A percentile compares a stretch with the other conserved stretches of the same genome.
Conservation (phyloP, 1,140 invertebrate species). For the Belonocnema kinseyi region DNA sequence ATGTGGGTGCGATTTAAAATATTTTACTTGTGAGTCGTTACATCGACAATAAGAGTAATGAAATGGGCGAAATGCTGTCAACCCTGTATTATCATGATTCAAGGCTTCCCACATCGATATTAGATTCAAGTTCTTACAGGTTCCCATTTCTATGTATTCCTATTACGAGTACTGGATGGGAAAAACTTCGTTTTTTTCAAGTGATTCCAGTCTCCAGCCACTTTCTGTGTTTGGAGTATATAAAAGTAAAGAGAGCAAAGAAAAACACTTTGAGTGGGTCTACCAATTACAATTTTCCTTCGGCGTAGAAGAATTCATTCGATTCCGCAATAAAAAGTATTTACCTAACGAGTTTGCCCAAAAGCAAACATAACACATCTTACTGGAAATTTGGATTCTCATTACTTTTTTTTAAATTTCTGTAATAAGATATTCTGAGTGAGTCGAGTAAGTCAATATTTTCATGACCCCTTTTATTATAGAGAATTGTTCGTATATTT, state of each 20-base stretch:
- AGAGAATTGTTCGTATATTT: too few species aligned
- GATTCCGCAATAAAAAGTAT: constrained; percentile 18
- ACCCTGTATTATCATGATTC: not conserved
- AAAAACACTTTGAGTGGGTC: not conserved
- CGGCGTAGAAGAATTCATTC: not conserved
- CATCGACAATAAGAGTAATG: not conserved
- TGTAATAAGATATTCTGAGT: not conserved
- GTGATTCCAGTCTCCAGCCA: constrained; percentile 1
- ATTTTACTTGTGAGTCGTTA: not conserved
- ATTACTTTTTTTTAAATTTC: not conserved
- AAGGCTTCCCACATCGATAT: constrained; percentile 16
- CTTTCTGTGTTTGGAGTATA: constrained; percentile 1
- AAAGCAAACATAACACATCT: not conserved
- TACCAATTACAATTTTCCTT: constrained; percentile 24
- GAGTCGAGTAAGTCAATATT: too few species aligned
- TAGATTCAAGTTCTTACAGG: constrained; percentile 14
- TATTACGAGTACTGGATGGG: constrained; percentile 16
- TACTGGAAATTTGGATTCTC: not conserved
- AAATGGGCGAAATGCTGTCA: not conserved
- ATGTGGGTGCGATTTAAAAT: constrained; percentile 17
- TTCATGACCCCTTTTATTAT: too few species aligned
- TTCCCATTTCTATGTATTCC: constrained; percentile 14
- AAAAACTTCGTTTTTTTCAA: constrained; percentile 2
- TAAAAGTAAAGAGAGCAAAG: constrained; percentile 19
- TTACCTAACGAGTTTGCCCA: constrained; percentile 6